Evolutionary conservation across 2,113 vertebrate genomes (phyloP), one percentile per base, ranked within the genome.

Genomic region (Scopus umbretta): DNA sequence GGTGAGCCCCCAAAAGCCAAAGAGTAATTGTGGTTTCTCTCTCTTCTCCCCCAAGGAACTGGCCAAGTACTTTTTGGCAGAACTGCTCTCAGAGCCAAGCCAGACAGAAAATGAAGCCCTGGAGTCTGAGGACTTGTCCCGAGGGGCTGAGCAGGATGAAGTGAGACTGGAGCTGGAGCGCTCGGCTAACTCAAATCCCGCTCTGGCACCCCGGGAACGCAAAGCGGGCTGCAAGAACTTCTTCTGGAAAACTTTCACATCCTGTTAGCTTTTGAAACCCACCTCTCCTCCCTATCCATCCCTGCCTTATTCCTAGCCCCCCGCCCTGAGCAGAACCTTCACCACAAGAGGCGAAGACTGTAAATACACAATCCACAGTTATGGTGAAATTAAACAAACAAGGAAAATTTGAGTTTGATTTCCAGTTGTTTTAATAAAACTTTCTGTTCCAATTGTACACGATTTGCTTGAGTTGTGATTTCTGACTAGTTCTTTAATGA

Each of bases 211-310:
- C 42, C 98, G 99, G 50, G 99, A 99, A 98, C 99, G 99, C 94
- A 99, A 99, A 97, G 99, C 99, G 0, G 99, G 99, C 70, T 99
- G 99, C 99, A 99, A 99, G 98, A 99, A 99, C 97, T 99, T 99
- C 99, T 99, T 99, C 98, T 99, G 99, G 99, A 99, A 99, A 98
- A 99, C 99, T 11, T 99, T 99, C 98, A 99, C 99, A 52, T 99
- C 99, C 94, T 99, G 99, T 98, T 99, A 99, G 98, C 98, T 96
- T 75, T 92, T 59, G 66, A 95, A 88, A 92, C 68, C 75, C 52
- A 74, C 63, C 45, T 75, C 55, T 80, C 43, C 85, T 92, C 74
- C 82, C 85, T 84, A 95, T 58, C 83, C 82, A 84, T 72, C 63
- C 89, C 58, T 63, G 88, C 62, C 84, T 79, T 70, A 79, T 76